Conservation (phyloP, 2,797 vertebrate species). For the Glyptemys insculpta region DNA sequence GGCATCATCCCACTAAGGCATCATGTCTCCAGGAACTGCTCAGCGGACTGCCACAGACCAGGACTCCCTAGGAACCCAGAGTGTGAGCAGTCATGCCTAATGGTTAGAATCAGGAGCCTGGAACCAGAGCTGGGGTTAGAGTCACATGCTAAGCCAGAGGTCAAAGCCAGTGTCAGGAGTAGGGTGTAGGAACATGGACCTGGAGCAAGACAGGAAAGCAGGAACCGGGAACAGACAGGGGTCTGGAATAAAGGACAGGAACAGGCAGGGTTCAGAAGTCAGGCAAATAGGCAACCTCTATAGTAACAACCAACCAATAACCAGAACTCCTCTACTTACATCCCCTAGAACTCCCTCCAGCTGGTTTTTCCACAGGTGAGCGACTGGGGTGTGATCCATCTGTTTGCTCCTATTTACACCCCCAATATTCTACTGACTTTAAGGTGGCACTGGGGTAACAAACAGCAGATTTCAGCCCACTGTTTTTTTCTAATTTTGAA, state of each 20-base stretch:
- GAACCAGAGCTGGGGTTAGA: not conserved
- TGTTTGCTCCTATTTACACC: rapidly evolving
- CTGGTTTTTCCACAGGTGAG: not conserved
- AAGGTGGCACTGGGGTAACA: not conserved
- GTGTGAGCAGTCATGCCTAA: not conserved
- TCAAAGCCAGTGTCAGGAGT: not conserved
- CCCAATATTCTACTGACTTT: rapidly evolving
- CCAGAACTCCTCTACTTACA: too few relatives aligned
- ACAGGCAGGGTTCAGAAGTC: not conserved
- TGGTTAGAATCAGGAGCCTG: not conserved
- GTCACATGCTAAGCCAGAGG: not conserved
- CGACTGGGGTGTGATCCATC: not conserved
- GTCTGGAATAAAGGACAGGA: not conserved
- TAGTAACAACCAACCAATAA: not conserved
- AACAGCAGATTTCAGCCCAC: not conserved
- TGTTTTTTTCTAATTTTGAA: not conserved
- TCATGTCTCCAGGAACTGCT: not conserved
- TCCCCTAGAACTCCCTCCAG: rapidly evolving
- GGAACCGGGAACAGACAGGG: not conserved
- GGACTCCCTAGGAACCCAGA: not conserved
- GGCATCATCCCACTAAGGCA: not conserved
- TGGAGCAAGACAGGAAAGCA: not conserved
- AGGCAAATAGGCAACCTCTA: not conserved
- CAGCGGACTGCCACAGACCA: not conserved
- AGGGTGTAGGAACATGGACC: not conserved